Conservation (phyloP, 2,797 vertebrate species). For the Presbytis comata region DNA sequence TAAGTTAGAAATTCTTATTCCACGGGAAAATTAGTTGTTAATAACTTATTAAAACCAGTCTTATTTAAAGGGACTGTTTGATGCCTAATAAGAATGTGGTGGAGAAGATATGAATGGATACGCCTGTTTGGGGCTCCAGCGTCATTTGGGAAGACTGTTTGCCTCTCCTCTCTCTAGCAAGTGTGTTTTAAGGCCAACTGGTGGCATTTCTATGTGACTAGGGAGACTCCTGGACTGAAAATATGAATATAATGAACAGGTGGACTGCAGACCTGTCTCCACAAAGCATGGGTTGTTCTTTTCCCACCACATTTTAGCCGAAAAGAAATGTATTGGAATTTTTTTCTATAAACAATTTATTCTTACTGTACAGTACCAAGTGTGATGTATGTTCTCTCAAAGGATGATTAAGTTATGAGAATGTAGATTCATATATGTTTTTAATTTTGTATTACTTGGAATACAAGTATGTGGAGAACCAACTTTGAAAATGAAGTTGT, state of each 20-base stretch:
- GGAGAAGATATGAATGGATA: neutral
- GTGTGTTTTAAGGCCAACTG: neutral
- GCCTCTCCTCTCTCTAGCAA: neutral
- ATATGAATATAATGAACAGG: neutral
- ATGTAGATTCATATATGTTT: neutral
- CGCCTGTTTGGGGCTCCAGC: neutral
- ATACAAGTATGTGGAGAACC: neutral
- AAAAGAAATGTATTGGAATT: slow-evolving; percentile 19
- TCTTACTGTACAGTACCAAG: neutral
- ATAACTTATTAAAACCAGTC: slow-evolving; percentile 27
- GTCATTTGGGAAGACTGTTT: neutral
- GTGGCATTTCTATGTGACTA: neutral
- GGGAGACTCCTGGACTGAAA: neutral
- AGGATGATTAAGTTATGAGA: neutral
- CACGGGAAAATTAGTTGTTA: neutral
- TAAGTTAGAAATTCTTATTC: slow-evolving; percentile 1
- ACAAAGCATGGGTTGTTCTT: neutral
- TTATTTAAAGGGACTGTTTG: neutral
- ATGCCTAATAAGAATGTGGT: neutral
- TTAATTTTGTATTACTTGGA: neutral
- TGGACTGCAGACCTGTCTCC: neutral
- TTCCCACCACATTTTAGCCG: neutral
- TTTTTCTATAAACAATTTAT: neutral
- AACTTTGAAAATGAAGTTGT: neutral
- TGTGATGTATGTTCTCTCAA: neutral